These are phyloP conservation scores for Tridacna gigas DNA, from an alignment of 2,888 invertebrate genomes.

Conservation along the genomic window DNA sequence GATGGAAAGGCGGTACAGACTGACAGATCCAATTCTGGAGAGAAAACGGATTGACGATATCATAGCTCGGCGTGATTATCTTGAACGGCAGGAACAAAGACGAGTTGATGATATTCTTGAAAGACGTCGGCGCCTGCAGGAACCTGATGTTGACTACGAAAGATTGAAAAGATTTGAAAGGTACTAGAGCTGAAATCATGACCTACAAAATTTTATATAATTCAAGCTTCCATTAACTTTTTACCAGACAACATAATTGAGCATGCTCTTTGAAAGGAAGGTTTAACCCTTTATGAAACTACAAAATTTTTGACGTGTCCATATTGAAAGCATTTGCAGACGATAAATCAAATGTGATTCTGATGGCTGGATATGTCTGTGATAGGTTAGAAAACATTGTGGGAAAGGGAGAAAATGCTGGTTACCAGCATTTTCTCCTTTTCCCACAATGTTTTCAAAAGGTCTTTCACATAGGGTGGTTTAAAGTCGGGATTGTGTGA, in stretches of 20 bases:
- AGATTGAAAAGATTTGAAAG: constrained; percentile 50
- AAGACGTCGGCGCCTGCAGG: constrained; percentile 28
- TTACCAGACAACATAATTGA: too few species aligned
- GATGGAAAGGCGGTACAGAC: constrained; percentile 38
- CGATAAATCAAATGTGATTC: too few species aligned
- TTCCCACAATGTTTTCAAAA: too few species aligned
- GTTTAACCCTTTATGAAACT: background rate
- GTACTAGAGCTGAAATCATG: background rate
- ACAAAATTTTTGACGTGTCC: background rate
- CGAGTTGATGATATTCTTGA: constrained; percentile 51
- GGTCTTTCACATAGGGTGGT: too few species aligned
- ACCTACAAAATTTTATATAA: too few species aligned
- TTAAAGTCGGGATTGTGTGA: too few species aligned
- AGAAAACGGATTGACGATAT: constrained; percentile 52
- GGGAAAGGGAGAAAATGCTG: too few species aligned
- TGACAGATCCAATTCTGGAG: constrained; percentile 46
- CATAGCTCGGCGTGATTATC: constrained; percentile 39
- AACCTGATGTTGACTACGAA: constrained; percentile 35
- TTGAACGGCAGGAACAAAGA: constrained; percentile 36
- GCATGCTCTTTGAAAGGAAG: too few species aligned
- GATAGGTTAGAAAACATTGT: too few species aligned
- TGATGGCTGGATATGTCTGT: too few species aligned
- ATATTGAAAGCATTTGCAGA: background rate
- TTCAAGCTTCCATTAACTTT: too few species aligned
- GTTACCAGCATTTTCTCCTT: too few species aligned